Evolutionary conservation across 2,113 vertebrate genomes (phyloP), one percentile per base, ranked within the genome.

Genomic region (Laticauda colubrina): DNA sequence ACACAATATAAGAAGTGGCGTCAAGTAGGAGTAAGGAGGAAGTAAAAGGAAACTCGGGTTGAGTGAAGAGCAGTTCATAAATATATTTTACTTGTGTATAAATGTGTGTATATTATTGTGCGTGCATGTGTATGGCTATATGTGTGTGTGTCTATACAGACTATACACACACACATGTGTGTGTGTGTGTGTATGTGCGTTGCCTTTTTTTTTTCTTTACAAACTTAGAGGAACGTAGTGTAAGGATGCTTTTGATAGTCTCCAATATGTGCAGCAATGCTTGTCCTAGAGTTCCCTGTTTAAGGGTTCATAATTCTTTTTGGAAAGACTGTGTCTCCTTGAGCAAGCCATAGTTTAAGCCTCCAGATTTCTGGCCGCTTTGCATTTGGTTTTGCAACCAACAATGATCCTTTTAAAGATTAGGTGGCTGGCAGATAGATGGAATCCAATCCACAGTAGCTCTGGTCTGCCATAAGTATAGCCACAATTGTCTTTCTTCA

Each of bases 261-360:
- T 96, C 95, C 95, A 94, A 26, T 90, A 20, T 64, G 20, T 57
- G 91, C 0, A 4, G 87, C 54, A 5, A 8, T 94, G 54, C 88
- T 92, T 92, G 48, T 93, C 59, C 51, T 14, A 3, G 87, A 12
- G 91, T 95, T 94, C 95, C 91, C 94, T 93, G 91, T 85, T 6
- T 61, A 95, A 94, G 48, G 2, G 97, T 97, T 95, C 15, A 8
- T 96, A 97, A 96, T 92, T 92, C 11, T 90, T 95, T 96, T 96
- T 95, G 93, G 96, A 93, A 4, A 43, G 48, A 18, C 29, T 94
- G 93, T 96, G 20, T 94, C 90, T 94, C 94, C 1, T 81, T 85
- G 91, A 4, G 75, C 95, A 89, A 9, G 93, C 96, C 43, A 87
- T 91, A 23, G 61, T 29, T 54, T 88, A 94, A 93, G 93, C 91